Evolutionary conservation across 2,888 invertebrate genomes (phyloP).

Genomic region (Alsophila aescularia): DNA sequence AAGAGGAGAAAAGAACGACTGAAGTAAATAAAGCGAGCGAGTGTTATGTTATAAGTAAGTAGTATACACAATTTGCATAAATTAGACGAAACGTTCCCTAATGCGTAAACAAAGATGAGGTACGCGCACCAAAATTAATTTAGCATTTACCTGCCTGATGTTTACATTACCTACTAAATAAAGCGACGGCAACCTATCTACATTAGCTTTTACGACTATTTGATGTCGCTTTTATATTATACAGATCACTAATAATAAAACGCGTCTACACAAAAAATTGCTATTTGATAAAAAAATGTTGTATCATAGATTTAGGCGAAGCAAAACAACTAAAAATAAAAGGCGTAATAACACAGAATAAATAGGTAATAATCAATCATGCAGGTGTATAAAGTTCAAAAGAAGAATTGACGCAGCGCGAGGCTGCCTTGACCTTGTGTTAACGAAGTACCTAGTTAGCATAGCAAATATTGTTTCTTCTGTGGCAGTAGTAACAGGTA

Average conservation of each 20-base stretch:
- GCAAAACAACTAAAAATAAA: too few relatives aligned
- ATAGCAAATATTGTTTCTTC: too few relatives aligned
- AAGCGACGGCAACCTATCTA: conserved; percentile 13
- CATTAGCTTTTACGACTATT: conserved; percentile 22
- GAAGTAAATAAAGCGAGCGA: conserved; percentile 14
- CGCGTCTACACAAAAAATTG: too few relatives aligned
- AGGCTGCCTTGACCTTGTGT: conserved; percentile 16
- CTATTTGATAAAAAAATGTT: too few relatives aligned
- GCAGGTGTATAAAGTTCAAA: neutral
- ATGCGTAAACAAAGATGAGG: conserved; percentile 30
- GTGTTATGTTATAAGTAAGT: conserved; percentile 16
- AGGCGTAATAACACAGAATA: too few relatives aligned
- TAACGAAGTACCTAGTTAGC: neutral
- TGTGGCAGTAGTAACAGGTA: too few relatives aligned
- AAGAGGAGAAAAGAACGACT: conserved; percentile 3
- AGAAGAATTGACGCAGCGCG: conserved; percentile 7
- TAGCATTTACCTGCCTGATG: conserved; percentile 25
- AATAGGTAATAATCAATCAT: too few relatives aligned
- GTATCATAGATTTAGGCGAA: too few relatives aligned
- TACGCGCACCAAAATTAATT: conserved; percentile 24
- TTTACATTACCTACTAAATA: conserved; percentile 29
- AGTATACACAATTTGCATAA: conserved; percentile 20
- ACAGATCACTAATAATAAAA: neutral
- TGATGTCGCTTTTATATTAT: neutral
- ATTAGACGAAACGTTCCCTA: conserved; percentile 19